These are phyloP conservation scores for Zhuqinia jingwanae DNA, from an alignment of 2,888 invertebrate species.

Conservation along the genomic window DNA sequence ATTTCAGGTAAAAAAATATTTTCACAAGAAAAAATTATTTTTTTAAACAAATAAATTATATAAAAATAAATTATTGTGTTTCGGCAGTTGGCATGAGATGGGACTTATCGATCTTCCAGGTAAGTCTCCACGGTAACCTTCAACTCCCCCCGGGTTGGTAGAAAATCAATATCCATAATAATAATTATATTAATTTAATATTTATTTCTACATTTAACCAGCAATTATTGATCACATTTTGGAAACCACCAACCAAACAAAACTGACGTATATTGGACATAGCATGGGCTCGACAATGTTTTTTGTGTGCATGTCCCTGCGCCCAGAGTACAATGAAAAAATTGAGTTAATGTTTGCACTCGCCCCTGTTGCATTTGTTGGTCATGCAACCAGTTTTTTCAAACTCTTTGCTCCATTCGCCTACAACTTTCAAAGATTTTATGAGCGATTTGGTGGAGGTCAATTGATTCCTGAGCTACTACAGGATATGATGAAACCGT, in stretches of 20 bases:
- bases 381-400: conserved; percentile 54
- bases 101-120: conserved; percentile 50
- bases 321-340: conserved; percentile 58
- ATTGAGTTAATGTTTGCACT: conserved; percentile 60
- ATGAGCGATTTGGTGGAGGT: conserved; percentile 41
- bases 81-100: conserved; percentile 53
- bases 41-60: too few species aligned
- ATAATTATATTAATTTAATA: too few species aligned
- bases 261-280: conserved; percentile 55
- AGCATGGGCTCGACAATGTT: conserved; percentile 61
- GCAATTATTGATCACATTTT: conserved; percentile 61
- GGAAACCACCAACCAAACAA: conserved; percentile 7
- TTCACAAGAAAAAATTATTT: too few species aligned
- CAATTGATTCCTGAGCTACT: conserved; percentile 47
- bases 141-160: too few species aligned
- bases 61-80: not conserved
- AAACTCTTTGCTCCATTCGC: conserved; percentile 55
- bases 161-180: too few species aligned
- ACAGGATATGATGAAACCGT: conserved; percentile 9
- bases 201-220: too few species aligned
- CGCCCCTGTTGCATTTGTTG: conserved; percentile 51
- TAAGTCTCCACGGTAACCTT: too few species aligned
- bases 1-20: conserved; percentile 4
- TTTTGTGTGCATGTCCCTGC: conserved; percentile 43
- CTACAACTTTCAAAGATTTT: conserved; percentile 45